Evolutionary conservation across 2,888 invertebrate species (phyloP).

Genomic region (Zhuqinia jingwanae): DNA sequence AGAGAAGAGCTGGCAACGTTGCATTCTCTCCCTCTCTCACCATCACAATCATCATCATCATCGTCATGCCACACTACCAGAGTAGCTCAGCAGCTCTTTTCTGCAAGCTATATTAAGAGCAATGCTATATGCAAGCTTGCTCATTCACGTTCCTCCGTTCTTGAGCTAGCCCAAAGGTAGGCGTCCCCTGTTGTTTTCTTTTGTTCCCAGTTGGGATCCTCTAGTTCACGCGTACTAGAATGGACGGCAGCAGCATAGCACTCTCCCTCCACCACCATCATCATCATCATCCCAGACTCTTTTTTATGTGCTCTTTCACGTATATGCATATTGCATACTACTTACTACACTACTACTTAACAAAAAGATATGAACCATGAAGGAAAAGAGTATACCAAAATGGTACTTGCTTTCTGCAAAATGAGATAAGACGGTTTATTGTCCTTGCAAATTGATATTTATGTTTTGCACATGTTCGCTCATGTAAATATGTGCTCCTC

Average conservation of each 20-base stretch:
- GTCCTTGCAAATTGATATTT: slow-evolving; percentile 26
- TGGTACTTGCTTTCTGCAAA: slow-evolving; percentile 8
- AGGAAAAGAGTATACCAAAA: neutral
- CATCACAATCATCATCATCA: neutral
- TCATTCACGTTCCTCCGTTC: slow-evolving; percentile 64
- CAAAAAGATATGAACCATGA: neutral
- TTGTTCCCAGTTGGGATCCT: slow-evolving; percentile 73
- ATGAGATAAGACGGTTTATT: slow-evolving; percentile 23
- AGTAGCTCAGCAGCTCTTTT: too few relatives aligned
- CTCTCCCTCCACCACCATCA: neutral
- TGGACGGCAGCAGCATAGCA: slow-evolving; percentile 77
- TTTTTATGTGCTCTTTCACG: neutral
- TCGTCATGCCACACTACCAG: neutral
- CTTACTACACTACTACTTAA: too few relatives aligned
- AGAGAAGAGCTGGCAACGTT: slow-evolving; percentile 55
- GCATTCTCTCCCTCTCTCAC: neutral
- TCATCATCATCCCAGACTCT: too few relatives aligned
- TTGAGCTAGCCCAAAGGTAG: slow-evolving; percentile 74
- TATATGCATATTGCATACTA: too few relatives aligned
- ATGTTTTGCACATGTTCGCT: neutral
- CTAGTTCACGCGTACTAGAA: slow-evolving; percentile 71
- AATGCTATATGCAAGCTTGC: slow-evolving; percentile 5
- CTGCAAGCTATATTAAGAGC: too few relatives aligned
- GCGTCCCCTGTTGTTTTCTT: slow-evolving; percentile 78
- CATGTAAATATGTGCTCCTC: too few relatives aligned